A percentile compares a stretch with the other conserved stretches of the same genome.
Evolutionary conservation across 2,888 invertebrate genomes (phyloP).

Genomic region (Epinotia demarniana): DNA sequence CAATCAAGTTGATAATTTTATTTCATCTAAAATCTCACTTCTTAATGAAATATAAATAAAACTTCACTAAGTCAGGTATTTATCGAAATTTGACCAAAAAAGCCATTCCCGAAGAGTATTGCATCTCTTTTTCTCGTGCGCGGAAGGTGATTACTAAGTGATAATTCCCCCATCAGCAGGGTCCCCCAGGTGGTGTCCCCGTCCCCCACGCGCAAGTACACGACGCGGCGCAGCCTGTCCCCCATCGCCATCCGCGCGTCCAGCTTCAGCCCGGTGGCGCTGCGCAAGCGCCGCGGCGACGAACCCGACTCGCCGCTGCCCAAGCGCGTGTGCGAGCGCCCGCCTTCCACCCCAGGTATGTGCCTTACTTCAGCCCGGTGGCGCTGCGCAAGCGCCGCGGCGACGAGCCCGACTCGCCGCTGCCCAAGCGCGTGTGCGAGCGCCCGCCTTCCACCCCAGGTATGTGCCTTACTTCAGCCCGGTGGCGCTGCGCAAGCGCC

Average conservation of each 20-base stretch:
- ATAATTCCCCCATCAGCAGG: slow-evolving; percentile 57
- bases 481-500: slow-evolving; percentile 73
- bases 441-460: slow-evolving; percentile 49
- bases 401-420: slow-evolving; percentile 65
- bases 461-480: no score
- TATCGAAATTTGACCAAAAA: no score
- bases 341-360: slow-evolving; percentile 34
- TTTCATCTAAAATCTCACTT: no score
- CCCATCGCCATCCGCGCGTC: slow-evolving; percentile 94
- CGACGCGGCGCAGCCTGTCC: slow-evolving; percentile 93
- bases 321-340: slow-evolving; percentile 74
- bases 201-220: slow-evolving; percentile 93
- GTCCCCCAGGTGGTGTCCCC: slow-evolving; percentile 88
- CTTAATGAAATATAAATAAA: no score
- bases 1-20: no score
- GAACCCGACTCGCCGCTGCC: slow-evolving; percentile 65
- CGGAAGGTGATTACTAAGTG: no score
- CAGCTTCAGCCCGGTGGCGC: slow-evolving; percentile 86
- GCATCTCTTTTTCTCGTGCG: no score
- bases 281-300: slow-evolving; percentile 75
- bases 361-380: slow-evolving; percentile 87
- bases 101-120: no score
- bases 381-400: slow-evolving; percentile 76
- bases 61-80: no score
- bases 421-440: slow-evolving; percentile 75